phyloP scores from a whole-genome alignment of 2,113 vertebrate species.

The Thinocorus orbignyianus region DNA sequence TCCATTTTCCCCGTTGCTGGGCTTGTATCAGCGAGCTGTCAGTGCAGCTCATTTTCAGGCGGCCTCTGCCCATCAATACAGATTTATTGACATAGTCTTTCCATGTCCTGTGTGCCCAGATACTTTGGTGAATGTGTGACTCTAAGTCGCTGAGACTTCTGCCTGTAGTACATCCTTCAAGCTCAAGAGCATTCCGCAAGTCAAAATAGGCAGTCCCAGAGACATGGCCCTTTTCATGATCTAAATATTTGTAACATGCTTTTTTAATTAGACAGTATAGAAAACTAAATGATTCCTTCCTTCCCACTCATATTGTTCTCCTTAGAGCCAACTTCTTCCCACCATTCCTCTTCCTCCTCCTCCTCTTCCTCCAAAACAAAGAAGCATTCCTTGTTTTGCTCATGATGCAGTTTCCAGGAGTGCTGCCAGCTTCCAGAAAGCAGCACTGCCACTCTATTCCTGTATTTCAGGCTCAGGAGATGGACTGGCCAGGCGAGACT shows the following conservation, averaged over 20 bases:
- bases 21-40: background rate
- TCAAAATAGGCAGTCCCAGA: background rate
- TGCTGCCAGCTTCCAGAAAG: background rate
- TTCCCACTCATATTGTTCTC: background rate
- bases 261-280: background rate
- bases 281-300: background rate
- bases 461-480: background rate
- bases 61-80: background rate
- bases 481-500: background rate
- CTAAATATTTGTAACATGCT: background rate
- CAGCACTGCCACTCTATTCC: background rate
- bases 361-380: background rate
- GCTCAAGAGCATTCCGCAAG: background rate
- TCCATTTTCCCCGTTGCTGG: background rate
- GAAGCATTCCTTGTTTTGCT: background rate
- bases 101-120: background rate
- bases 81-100: background rate
- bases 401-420: fast-evolving
- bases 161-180: background rate
- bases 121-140: background rate
- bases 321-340: background rate
- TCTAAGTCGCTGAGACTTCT: background rate
- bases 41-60: background rate
- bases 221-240: background rate
- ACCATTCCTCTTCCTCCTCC: background rate